A percentile compares a stretch with the other conserved stretches of the same genome.
phyloP scores from a whole-genome alignment of 2,888 invertebrate species.

The Leptopterna dolabrata region DNA sequence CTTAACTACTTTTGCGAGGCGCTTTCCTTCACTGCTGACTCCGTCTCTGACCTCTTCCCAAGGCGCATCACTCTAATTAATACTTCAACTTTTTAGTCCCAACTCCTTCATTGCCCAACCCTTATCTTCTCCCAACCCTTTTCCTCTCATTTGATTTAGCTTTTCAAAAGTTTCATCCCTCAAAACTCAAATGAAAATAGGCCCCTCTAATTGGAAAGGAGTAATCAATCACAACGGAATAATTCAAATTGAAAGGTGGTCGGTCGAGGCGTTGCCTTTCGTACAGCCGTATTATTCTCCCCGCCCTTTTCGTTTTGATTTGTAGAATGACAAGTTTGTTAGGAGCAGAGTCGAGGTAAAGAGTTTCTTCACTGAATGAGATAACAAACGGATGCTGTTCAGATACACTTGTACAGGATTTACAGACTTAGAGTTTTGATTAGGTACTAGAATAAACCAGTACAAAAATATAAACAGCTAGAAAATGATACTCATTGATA shows the following conservation, averaged over 20 bases:
- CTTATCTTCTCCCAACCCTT: conserved; percentile 39
- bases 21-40: conserved; percentile 45
- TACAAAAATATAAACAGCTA: too few species aligned
- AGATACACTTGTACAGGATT: too few species aligned
- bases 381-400: too few species aligned
- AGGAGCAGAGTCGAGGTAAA: too few species aligned
- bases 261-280: background rate
- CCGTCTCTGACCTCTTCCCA: conserved; percentile 32
- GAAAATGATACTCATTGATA: too few species aligned
- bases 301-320: background rate
- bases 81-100: conserved; percentile 52
- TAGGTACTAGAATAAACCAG: too few species aligned
- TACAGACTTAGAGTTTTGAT: too few species aligned
- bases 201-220: conserved; percentile 35
- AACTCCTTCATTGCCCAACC: background rate
- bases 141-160: conserved; percentile 48
- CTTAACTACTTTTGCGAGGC: conserved; percentile 54
- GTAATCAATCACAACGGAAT: conserved; percentile 50
- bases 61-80: conserved; percentile 55
- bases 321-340: background rate
- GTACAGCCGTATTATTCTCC: background rate
- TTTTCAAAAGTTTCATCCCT: conserved; percentile 35
- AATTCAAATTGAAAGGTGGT: conserved; percentile 43
- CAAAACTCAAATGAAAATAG: conserved; percentile 51
- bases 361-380: too few species aligned